Conservation (phyloP, 2,113 vertebrate genomes). For the Cairina moschata region DNA sequence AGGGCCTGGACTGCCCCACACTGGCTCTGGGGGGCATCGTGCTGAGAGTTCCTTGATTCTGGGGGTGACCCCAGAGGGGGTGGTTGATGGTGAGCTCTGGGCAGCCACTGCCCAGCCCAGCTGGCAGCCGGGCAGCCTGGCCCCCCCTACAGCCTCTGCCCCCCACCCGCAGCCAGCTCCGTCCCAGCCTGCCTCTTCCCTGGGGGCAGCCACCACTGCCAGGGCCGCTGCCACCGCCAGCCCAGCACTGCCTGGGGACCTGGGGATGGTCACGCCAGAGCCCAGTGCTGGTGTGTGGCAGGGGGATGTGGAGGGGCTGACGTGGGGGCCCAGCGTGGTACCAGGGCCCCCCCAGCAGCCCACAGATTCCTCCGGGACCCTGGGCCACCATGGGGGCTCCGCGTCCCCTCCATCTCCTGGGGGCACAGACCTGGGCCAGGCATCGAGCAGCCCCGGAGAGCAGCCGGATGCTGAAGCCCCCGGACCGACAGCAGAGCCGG, state of each 20-base stretch:
- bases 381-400: neutral
- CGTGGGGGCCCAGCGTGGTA: fast-evolving
- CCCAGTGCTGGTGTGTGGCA: fast-evolving
- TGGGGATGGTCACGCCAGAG: fast-evolving
- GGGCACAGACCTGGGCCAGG: neutral
- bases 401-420: neutral
- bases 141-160: neutral
- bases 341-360: neutral
- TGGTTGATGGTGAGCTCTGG: fast-evolving
- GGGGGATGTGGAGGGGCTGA: neutral
- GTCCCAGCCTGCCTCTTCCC: fast-evolving
- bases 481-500: fast-evolving
- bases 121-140: neutral
- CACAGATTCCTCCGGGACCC: fast-evolving
- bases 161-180: neutral
- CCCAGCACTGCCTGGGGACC: fast-evolving
- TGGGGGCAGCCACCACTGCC: fast-evolving
- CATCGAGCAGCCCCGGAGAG: fast-evolving
- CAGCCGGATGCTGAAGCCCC: fast-evolving
- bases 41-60: neutral
- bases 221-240: fast-evolving
- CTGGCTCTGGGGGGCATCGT: fast-evolving
- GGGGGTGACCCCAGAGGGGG: neutral
- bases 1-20: fast-evolving
- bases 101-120: neutral